Evolutionary conservation across 30 jellyfish, hydroid and myxozoan species (phyloP).

Genomic region (Mastigias papua): DNA sequence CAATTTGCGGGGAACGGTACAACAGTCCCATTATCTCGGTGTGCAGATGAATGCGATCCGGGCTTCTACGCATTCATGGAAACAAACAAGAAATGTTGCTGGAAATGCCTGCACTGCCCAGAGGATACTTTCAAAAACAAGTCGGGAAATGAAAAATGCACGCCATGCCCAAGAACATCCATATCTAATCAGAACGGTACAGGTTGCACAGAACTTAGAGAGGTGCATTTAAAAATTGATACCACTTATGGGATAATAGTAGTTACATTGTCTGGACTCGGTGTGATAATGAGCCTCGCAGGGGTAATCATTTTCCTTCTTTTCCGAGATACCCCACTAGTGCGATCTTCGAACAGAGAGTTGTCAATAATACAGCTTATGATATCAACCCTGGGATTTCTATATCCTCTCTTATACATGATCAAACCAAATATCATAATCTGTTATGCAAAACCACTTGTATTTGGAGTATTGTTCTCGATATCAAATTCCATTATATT

Average conservation of each 20-base stretch:
- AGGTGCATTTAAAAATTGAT: not conserved
- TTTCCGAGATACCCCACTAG: constrained; percentile 66
- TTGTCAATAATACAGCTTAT: constrained; percentile 60
- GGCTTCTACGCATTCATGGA: constrained; percentile 64
- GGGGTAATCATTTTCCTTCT: constrained; percentile 7
- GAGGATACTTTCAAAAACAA: constrained; percentile 54
- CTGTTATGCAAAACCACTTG: constrained; percentile 52
- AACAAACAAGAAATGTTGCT: constrained; percentile 66
- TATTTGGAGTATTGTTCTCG: constrained; percentile 59
- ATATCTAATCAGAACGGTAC: constrained; percentile 46
- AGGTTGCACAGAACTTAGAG: constrained; percentile 29
- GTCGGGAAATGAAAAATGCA: constrained; percentile 45
- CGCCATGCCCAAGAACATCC: constrained; percentile 20
- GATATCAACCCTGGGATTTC: constrained; percentile 11
- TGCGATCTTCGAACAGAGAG: constrained; percentile 67
- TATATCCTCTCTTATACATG: constrained; percentile 44
- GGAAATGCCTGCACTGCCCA: constrained; percentile 82
- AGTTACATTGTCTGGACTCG: constrained; percentile 12
- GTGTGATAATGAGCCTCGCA: constrained; percentile 24
- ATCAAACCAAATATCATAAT: constrained; percentile 27
- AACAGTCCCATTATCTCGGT: constrained; percentile 49
- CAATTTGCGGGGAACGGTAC: constrained; percentile 47
- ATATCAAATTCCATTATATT: constrained; percentile 57
- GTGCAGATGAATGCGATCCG: constrained; percentile 73
- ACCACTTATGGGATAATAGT: constrained; percentile 42